Base-by-base conservation (phyloP, 2,888 invertebrate species). In the Pediacus dermestoides region DNA sequence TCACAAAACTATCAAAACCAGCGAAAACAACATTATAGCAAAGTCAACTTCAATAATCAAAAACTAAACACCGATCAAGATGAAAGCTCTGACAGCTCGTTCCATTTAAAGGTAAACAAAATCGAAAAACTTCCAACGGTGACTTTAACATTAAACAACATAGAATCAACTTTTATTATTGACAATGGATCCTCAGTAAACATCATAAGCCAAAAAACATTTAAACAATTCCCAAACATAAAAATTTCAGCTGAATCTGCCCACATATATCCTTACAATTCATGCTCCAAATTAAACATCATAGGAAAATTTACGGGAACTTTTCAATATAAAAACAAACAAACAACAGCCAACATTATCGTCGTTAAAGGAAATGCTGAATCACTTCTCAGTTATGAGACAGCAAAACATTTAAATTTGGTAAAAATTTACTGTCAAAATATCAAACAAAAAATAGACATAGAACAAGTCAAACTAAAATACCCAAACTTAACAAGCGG, bases 121-220 rank as follows among this genome's bases (percentile, higher is more conserved):
- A n/a, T 25, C 11, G 10, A 25, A 4, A 25, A 25, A n/a, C 25
- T 9, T 9, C 25, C 25, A 25, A n/a, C n/a, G n/a, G n/a, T n/a
- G n/a, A n/a, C n/a, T n/a, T 8, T n/a, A 10, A 10, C 30, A 30
- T 11, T 4, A 25, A 30, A n/a, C 10, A 11, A 15, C 30, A 30
- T 25, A 12, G 15, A 18, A n/a, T n/a, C n/a, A n/a, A n/a, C n/a
- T n/a, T 37, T 35, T 21, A 10, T 27, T 18, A 27, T 33, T 16
- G 41, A 41, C 21, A 35, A 30, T 25, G 39, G 27, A 16, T 26
- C 35, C 18, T 35, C 35, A 8, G 39, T 35, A 1, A 35, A 35
- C 13, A 16, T 35, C 3, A 39, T 39, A 15, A 35, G 18, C 13
- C 16, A 22, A 10, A 8, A 26, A 15, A 40, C 31, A 23, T 40